Evolutionary conservation across 2,113 vertebrate species (phyloP).

Genomic region (rabbit (Oryctolagus cuniculus)): mOryCun1.1 NC_091435.1:32598501-32599000

Average conservation of each 20-base stretch:
- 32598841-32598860: conserved; percentile 49
- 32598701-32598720: conserved; percentile 10
- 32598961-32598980: conserved; percentile 80
- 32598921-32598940: conserved; percentile 71
- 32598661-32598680: conserved; percentile 30
- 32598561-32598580: not conserved
- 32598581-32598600: not conserved
- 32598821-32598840: not conserved
- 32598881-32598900: conserved; percentile 11
- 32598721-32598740: conserved; percentile 13
- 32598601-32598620: not conserved
- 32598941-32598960: conserved; percentile 81
- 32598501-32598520: no score
- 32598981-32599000: not conserved
- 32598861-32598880: not conserved
- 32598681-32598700: not conserved
- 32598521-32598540: no score
- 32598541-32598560: no score
- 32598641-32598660: not conserved
- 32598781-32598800: conserved; percentile 27
- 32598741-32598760: conserved; percentile 19
- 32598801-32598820: conserved; percentile 1
- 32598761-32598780: conserved; percentile 9
- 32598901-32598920: conserved; percentile 52
- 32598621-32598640: not conserved